Percentiles rank a stretch among this genome's conserved stretches.
These are phyloP conservation scores for Epinephelus cyanopodus DNA, from an alignment of 2,113 vertebrate genomes.

Conservation along the genomic window DNA sequence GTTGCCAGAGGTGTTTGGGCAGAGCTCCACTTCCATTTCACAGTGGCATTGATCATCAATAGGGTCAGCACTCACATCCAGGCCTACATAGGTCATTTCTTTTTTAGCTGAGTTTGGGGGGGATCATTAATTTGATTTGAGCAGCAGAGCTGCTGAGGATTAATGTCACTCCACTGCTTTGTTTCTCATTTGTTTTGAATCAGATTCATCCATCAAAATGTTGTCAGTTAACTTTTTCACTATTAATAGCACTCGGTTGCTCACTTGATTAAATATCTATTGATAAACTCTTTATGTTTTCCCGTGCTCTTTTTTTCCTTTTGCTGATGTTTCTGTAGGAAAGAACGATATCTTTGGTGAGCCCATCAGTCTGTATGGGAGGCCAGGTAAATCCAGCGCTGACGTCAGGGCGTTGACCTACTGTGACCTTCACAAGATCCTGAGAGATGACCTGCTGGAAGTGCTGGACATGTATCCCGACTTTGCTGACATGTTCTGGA, in stretches of 20 bases:
- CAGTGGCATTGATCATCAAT: constrained; percentile 76
- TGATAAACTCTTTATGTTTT: not conserved
- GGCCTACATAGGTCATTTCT: constrained; percentile 48
- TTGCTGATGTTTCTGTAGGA: constrained; percentile 45
- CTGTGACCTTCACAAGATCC: constrained; percentile 98
- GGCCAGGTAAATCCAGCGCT: constrained; percentile 93
- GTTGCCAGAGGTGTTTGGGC: constrained; percentile 79
- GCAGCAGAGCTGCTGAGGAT: not conserved
- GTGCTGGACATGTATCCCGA: constrained; percentile 98
- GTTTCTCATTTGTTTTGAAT: not conserved
- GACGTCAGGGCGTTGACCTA: constrained; percentile 97
- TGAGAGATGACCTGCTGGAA: constrained; percentile 94
- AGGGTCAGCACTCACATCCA: constrained; percentile 46
- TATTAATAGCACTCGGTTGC: not conserved
- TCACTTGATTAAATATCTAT: not conserved
- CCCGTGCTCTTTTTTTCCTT: not conserved
- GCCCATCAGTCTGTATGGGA: constrained; percentile 90
- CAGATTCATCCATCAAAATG: not conserved
- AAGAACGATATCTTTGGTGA: constrained; percentile 95
- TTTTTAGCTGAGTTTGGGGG: constrained; percentile 30
- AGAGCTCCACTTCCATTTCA: constrained; percentile 78
- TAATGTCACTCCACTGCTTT: not conserved
- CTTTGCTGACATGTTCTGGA: constrained; percentile 96
- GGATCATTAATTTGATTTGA: constrained; percentile 16
- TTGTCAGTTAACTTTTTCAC: not conserved